A percentile compares a stretch with the other conserved stretches of the same genome.
phyloP scores from a whole-genome alignment of 2,113 vertebrate species.

The Colaptes auratus region DNA sequence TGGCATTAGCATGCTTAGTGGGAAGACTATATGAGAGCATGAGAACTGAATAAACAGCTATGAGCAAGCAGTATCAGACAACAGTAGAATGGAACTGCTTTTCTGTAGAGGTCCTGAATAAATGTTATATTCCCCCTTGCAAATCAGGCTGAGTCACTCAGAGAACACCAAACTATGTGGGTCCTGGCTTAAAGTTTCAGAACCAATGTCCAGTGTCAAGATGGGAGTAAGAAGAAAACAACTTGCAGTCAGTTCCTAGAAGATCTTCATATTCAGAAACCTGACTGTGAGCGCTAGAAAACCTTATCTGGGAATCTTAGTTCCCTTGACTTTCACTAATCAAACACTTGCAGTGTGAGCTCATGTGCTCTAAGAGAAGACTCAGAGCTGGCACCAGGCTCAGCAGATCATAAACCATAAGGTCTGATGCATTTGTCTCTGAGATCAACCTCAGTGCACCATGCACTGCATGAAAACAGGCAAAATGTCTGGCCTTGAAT shows the following conservation, averaged over 20 bases:
- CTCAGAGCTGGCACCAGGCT: background rate
- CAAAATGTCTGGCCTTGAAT: background rate
- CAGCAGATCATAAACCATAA: background rate
- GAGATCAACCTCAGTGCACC: background rate
- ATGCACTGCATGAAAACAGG: background rate
- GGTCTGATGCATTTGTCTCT: background rate
- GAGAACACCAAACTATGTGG: background rate
- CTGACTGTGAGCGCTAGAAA: background rate
- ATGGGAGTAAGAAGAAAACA: background rate
- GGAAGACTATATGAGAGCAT: background rate
- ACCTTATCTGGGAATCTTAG: background rate
- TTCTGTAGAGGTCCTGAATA: background rate
- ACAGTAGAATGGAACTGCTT: background rate
- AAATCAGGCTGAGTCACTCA: background rate
- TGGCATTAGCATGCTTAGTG: slow-evolving; percentile 21
- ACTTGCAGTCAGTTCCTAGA: background rate
- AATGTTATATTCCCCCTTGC: background rate
- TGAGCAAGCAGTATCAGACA: background rate
- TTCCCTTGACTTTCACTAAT: background rate
- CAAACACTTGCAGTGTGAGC: background rate
- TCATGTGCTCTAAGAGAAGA: background rate
- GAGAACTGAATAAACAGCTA: background rate
- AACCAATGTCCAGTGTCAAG: background rate
- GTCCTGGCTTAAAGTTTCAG: background rate
- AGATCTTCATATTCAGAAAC: background rate